phyloP scores from a whole-genome alignment of 2,888 invertebrate genomes.

The Tortrix viridana region DNA sequence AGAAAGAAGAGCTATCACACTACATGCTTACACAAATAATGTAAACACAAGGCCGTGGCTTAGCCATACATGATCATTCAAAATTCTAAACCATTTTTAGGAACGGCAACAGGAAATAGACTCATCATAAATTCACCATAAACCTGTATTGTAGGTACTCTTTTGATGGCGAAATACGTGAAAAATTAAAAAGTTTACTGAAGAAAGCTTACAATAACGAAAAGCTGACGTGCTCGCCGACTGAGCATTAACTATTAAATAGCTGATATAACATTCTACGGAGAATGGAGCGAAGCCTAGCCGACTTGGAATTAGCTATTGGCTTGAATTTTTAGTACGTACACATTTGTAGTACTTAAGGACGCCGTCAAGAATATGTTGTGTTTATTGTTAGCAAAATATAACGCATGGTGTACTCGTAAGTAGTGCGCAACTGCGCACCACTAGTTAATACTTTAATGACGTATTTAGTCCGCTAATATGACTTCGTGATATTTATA shows the following conservation, averaged over 20 bases:
- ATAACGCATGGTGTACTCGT: too few relatives aligned
- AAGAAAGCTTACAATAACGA: constrained; percentile 34
- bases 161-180: constrained; percentile 27
- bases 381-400: not conserved
- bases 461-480: too few relatives aligned
- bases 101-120: not conserved
- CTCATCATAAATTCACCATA: constrained; percentile 23
- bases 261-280: constrained; percentile 30
- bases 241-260: constrained; percentile 24
- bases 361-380: not conserved
- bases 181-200: constrained; percentile 35
- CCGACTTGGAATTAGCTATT: constrained; percentile 21
- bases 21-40: too few relatives aligned
- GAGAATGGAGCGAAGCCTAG: constrained; percentile 22
- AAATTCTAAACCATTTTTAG: too few relatives aligned
- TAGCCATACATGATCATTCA: too few relatives aligned
- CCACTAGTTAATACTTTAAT: too few relatives aligned
- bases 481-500: too few relatives aligned
- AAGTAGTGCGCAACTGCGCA: too few relatives aligned
- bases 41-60: too few relatives aligned
- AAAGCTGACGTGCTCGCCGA: constrained; percentile 23
- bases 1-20: too few relatives aligned
- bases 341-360: not conserved
- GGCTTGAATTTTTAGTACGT: constrained; percentile 22
- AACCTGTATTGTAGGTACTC: constrained; percentile 28